Conservation (phyloP, 2,888 invertebrate genomes). For the Timema podura region DNA sequence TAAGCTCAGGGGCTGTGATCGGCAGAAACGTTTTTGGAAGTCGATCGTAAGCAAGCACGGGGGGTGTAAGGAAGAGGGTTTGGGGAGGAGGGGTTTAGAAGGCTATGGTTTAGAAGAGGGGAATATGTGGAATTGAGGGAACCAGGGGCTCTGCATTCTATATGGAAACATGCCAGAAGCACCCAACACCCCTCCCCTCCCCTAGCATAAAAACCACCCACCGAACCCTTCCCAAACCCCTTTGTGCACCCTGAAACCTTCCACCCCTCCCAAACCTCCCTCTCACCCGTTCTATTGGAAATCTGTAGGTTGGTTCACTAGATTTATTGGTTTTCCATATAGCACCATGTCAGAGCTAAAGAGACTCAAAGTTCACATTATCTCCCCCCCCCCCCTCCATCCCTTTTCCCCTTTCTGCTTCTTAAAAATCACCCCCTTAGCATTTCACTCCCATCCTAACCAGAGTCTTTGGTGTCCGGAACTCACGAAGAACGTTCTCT, state of each 20-base stretch:
- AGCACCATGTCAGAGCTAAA: conserved; percentile 18
- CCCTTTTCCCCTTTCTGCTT: neutral
- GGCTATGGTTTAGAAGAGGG: too few species aligned
- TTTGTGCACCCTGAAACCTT: neutral
- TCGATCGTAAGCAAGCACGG: too few species aligned
- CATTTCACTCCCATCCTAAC: too few species aligned
- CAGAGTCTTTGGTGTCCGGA: too few species aligned
- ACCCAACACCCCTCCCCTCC: neutral
- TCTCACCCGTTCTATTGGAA: conserved; percentile 28
- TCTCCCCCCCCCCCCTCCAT: neutral
- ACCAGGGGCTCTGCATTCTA: conserved; percentile 13
- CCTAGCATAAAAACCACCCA: neutral
- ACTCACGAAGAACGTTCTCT: too few species aligned
- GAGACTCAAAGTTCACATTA: conserved; percentile 8
- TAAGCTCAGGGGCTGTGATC: too few species aligned
- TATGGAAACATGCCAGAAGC: conserved; percentile 26
- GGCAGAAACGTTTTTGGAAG: too few species aligned
- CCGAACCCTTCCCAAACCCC: conserved; percentile 1
- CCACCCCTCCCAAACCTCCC: conserved; percentile 14
- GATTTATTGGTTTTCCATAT: conserved; percentile 33
- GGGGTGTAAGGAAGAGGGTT: too few species aligned
- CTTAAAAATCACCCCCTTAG: too few species aligned
- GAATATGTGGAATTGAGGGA: too few species aligned
- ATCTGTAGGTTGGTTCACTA: conserved; percentile 29
- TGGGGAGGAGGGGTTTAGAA: too few species aligned